Base-by-base conservation (phyloP, 2,113 vertebrate species). In the Jaculus jaculus region DNA sequence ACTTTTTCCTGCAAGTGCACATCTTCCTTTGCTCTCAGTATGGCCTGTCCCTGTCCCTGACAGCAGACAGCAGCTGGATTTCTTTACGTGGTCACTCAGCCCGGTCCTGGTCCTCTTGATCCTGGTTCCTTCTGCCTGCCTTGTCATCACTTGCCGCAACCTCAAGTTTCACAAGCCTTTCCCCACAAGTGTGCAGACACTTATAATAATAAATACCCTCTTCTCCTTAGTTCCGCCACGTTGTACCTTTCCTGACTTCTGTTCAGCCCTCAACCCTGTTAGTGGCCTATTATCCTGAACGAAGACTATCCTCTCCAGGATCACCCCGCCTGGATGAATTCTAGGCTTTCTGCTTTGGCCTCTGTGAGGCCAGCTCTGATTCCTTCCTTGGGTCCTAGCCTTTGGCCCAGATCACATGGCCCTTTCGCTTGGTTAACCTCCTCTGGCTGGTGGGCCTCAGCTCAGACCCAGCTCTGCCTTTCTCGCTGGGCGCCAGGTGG, bases 401-500 rank as follows among this genome's bases (percentile, higher is more conserved):
- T 71, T 60, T 72, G 28, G 32, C 68, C 68, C 83, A 28, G 30
- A 10, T 47, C 83, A 18, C 32, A 28, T 32, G 66, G 30, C 51
- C 26, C 18, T 37, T 15, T 10, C 37, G 24, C 28, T 30, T 72
- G 60, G 65, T 13, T 58, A 15, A 37, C 16, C 42, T 84, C 58
- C 9, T 32, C 80, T 32, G 28, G 30, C 66, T 54, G n/a, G 21
- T 6, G 82, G 47, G 37, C n/a, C 47, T 71, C 32, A 26, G 32
- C 32, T 68, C 65, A 13, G 65, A 68, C 65, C 65, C 26, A 65
- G 65, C 8, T 4, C 7, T 20, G 32, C 5, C 34, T 34, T 34
- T 87, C 15, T 60, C 12, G 24, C 26, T 12, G 15, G 17, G 3
- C 47, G 12, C 28, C 4, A 1, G 12, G 47, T 0, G 4, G 51